phyloP scores from a whole-genome alignment of 2,888 invertebrate genomes.

The Poecilus cupreus region DNA sequence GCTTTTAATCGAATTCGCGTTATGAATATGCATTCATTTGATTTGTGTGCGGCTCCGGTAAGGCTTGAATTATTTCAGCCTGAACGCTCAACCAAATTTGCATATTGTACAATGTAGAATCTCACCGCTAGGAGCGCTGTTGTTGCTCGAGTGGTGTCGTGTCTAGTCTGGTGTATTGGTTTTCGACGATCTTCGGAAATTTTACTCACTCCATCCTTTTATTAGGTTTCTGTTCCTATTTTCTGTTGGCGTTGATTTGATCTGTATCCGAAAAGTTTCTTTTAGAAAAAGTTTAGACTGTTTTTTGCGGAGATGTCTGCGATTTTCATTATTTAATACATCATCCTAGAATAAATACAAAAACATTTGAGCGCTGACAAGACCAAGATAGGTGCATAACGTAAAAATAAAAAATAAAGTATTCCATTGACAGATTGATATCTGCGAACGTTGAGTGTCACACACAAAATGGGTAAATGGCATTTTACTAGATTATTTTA shows the following conservation, averaged over 20 bases:
- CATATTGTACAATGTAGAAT: slow-evolving; percentile 22
- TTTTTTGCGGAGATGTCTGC: not conserved
- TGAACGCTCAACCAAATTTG: slow-evolving; percentile 45
- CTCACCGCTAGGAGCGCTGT: not conserved
- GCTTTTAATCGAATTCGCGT: slow-evolving; percentile 57
- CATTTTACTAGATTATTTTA: no score
- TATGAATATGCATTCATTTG: slow-evolving; percentile 56
- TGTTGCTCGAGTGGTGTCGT: not conserved
- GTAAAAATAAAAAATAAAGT: no score
- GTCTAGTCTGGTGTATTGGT: no score
- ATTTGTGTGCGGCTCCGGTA: slow-evolving; percentile 40
- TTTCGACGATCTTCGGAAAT: slow-evolving; percentile 21
- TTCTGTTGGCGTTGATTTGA: not conserved
- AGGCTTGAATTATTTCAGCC: slow-evolving; percentile 50
- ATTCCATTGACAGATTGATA: no score
- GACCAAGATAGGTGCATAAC: no score
- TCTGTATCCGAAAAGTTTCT: not conserved
- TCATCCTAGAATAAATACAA: no score
- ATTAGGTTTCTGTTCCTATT: slow-evolving; percentile 27
- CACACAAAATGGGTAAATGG: no score
- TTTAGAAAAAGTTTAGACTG: not conserved
- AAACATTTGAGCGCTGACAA: no score
- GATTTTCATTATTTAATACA: not conserved
- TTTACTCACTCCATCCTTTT: not conserved
- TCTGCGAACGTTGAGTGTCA: no score